These are phyloP conservation scores for Fundulus diaphanus DNA, from an alignment of 2,797 vertebrate genomes.

Conservation along the genomic window DNA sequence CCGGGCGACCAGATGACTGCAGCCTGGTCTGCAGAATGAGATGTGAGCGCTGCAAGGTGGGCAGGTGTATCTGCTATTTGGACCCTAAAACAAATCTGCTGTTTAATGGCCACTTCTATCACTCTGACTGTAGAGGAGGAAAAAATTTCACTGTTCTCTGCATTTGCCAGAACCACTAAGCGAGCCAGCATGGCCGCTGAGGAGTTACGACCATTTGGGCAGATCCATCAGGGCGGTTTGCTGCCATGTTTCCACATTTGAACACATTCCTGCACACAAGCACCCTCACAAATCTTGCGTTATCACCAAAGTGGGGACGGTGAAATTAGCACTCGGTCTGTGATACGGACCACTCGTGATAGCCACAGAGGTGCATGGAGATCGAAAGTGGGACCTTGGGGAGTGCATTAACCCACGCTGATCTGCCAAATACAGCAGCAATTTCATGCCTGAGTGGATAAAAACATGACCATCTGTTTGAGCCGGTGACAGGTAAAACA, in stretches of 20 bases:
- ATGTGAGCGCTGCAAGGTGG: slow-evolving; percentile 36
- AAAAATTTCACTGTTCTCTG: slow-evolving; percentile 28
- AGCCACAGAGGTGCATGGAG: slow-evolving; percentile 31
- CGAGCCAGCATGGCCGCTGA: slow-evolving; percentile 44
- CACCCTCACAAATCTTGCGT: slow-evolving; percentile 66
- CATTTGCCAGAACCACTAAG: slow-evolving; percentile 55
- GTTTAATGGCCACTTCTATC: slow-evolving; percentile 48
- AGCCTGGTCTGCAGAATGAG: slow-evolving; percentile 48
- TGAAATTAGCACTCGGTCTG: slow-evolving; percentile 52
- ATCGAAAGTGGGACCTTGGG: slow-evolving; percentile 55
- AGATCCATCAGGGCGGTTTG: slow-evolving; percentile 54
- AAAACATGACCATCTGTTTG: slow-evolving; percentile 79
- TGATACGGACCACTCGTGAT: slow-evolving; percentile 32
- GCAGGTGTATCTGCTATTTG: slow-evolving; percentile 57
- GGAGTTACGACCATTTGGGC: slow-evolving; percentile 45
- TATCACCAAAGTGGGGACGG: slow-evolving; percentile 58
- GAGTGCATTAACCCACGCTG: slow-evolving; percentile 75
- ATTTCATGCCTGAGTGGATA: slow-evolving; percentile 80
- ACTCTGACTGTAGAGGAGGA: slow-evolving; percentile 14
- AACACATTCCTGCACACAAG: slow-evolving; percentile 59
- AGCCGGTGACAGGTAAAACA: slow-evolving; percentile 63
- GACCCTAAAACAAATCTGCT: slow-evolving; percentile 54
- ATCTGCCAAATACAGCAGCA: slow-evolving; percentile 80
- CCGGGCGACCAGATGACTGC: slow-evolving; percentile 45
- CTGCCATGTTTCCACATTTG: slow-evolving; percentile 40